Evolutionary conservation across 2,888 invertebrate species (phyloP).

Genomic region (Alentia gelatinosa): DNA sequence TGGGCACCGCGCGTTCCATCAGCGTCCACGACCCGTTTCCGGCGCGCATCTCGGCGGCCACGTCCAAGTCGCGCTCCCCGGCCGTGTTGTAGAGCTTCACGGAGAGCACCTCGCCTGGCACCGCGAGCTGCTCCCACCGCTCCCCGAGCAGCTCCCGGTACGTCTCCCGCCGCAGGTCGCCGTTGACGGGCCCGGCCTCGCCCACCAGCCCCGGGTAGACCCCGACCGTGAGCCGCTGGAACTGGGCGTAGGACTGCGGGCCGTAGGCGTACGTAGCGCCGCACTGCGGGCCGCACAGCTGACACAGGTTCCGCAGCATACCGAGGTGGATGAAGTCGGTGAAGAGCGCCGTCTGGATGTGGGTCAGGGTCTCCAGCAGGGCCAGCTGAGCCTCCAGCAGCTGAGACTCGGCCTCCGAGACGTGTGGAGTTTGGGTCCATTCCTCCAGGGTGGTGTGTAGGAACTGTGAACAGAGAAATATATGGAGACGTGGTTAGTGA

Average conservation of each 20-base stretch:
- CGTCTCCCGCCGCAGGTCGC: neutral
- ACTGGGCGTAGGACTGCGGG: neutral
- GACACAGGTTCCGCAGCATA: neutral
- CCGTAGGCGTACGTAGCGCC: neutral
- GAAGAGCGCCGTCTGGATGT: neutral
- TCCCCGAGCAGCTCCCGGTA: neutral
- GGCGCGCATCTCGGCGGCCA: neutral
- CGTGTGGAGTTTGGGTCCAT: neutral
- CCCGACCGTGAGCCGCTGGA: neutral
- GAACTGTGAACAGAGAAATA: conserved; percentile 60
- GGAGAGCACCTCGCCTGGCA: neutral
- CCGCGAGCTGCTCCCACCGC: no score
- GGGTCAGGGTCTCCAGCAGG: neutral
- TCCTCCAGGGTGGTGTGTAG: conserved; percentile 56
- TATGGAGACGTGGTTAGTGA: no score
- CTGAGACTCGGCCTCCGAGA: neutral
- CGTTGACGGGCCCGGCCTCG: neutral
- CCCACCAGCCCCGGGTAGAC: neutral
- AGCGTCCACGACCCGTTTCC: neutral
- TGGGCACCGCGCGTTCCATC: neutral
- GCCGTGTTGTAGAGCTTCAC: conserved; percentile 31
- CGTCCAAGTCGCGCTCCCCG: neutral
- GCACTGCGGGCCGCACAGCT: neutral
- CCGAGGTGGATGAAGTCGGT: neutral
- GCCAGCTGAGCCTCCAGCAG: neutral